Evolutionary conservation across 2,888 invertebrate genomes (phyloP).

Genomic region (Apamea sordens): DNA sequence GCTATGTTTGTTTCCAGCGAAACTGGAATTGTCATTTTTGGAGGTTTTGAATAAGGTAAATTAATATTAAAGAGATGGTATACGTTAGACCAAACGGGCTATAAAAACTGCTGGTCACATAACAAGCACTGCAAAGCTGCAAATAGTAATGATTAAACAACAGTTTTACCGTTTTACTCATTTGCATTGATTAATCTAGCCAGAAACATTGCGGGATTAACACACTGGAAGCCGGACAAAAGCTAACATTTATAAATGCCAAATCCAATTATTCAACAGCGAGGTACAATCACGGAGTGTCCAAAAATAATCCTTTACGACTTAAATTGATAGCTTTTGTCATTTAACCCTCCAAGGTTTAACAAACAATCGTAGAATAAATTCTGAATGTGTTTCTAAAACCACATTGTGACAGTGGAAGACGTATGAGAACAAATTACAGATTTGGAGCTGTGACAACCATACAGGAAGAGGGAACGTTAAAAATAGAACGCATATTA

Average conservation of each 20-base stretch:
- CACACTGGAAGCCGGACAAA: slow-evolving; percentile 28
- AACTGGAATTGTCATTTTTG: slow-evolving; percentile 7
- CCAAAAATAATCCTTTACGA: slow-evolving; percentile 43
- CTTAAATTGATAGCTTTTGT: slow-evolving; percentile 51
- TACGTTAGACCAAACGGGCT: neutral
- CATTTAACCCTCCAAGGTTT: slow-evolving; percentile 46
- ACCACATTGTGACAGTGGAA: slow-evolving; percentile 69
- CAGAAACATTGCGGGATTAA: slow-evolving; percentile 18
- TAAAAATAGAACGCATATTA: slow-evolving; percentile 72
- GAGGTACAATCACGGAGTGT: slow-evolving; percentile 9
- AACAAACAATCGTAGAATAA: slow-evolving; percentile 54
- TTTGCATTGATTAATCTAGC: slow-evolving; percentile 47
- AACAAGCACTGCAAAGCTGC: slow-evolving; percentile 19
- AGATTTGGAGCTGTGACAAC: slow-evolving; percentile 76
- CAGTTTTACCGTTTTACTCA: slow-evolving; percentile 31
- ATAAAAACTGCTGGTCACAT: neutral
- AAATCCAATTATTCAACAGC: slow-evolving; percentile 39
- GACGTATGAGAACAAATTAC: slow-evolving; percentile 70
- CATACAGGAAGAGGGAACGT: slow-evolving; percentile 77
- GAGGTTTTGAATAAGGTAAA: neutral
- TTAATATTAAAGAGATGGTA: neutral
- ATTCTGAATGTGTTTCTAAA: slow-evolving; percentile 44
- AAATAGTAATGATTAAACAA: slow-evolving; percentile 44
- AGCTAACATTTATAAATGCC: slow-evolving; percentile 33
- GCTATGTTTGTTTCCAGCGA: slow-evolving; percentile 1